A percentile compares a stretch with the other conserved stretches of the same genome.
phyloP scores from a whole-genome alignment of 2,113 vertebrate species.

The Pseudorhombus dupliciocellatus region DNA sequence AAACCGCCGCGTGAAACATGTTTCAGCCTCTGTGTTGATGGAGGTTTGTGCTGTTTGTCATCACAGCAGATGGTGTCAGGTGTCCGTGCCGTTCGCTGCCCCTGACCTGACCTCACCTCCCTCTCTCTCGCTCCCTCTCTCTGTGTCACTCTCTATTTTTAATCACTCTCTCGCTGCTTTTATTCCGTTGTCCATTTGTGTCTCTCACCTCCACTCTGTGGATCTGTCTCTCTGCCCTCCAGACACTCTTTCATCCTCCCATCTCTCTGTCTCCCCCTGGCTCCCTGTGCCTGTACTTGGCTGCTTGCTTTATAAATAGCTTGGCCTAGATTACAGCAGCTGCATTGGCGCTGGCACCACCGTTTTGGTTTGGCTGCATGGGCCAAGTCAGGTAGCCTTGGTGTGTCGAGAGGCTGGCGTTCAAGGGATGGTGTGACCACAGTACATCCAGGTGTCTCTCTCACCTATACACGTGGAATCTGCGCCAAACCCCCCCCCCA shows the following conservation, averaged over 20 bases:
- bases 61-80: constrained; percentile 22
- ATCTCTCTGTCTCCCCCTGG: constrained; percentile 66
- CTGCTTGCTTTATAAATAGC: constrained; percentile 83
- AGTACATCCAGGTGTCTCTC: no score
- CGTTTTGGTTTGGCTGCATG: constrained; percentile 52
- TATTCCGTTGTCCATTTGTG: constrained; percentile 3
- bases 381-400: constrained; percentile 63
- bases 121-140: not conserved
- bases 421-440: not conserved
- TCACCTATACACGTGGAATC: constrained; percentile 1
- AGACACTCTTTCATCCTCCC: constrained; percentile 65
- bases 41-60: constrained; percentile 20
- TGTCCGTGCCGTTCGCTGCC: constrained; percentile 32
- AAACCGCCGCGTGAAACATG: constrained; percentile 10
- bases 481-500: no score
- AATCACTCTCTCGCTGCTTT: constrained; percentile 13
- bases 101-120: constrained; percentile 6
- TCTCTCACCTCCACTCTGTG: constrained; percentile 45
- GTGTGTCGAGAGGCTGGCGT: constrained; percentile 46
- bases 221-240: constrained; percentile 56
- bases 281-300: constrained; percentile 66
- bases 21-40: not conserved
- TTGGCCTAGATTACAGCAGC: constrained; percentile 83
- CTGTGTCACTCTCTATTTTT: constrained; percentile 12
- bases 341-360: constrained; percentile 79